Base-by-base conservation (phyloP, 2,113 vertebrate genomes). In the Micromys minutus region DNA sequence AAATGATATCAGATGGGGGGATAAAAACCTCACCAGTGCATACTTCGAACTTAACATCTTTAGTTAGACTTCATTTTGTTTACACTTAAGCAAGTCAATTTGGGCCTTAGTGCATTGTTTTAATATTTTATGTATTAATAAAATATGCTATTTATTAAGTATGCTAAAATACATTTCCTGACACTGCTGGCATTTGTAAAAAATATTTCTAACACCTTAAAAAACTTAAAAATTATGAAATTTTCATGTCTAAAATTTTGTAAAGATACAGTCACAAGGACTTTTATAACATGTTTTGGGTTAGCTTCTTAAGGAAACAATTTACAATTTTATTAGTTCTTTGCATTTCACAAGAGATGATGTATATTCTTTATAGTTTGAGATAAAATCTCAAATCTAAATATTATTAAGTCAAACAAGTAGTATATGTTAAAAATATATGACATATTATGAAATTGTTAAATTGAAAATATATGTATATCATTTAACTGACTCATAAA, bases 161-260 rank as follows among this genome's bases (percentile, higher is more conserved):
- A 74, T 22, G 61, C 15, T 55, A 72, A 90, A 84, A 84, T 47
- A 81, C 21, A 77, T 96, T 26, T 50, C 42, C 92, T 89, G 55
- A 88, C 34, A 63, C 8, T 36, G 3, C 1, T 79, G 3, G 47
- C 61, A 87, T 63, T 79, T 89, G 0, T 47, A 71, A 22, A n/a
- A 65, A 50, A 39, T 75, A 77, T 88, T 85, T 83, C 12, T 61
- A 72, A 67, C n/a, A 71, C 8, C 74, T 87, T 31, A 50, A 79
- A 93, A 94, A 67, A 84, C 87, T 45, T 85, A 7, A 24, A 67
- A 94, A 12, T 75, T 34, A 83, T 45, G 59, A 83, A 15, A 79
- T 75, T 92, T 87, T 95, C 47, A 74, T 92, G 12, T 86, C 36
- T 61, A 42, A n/a, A 94, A 84, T 63, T 69, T 42, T n/a, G 17